Conservation (phyloP, 1,140 invertebrate species). For the Drosophila eugracilis region DNA sequence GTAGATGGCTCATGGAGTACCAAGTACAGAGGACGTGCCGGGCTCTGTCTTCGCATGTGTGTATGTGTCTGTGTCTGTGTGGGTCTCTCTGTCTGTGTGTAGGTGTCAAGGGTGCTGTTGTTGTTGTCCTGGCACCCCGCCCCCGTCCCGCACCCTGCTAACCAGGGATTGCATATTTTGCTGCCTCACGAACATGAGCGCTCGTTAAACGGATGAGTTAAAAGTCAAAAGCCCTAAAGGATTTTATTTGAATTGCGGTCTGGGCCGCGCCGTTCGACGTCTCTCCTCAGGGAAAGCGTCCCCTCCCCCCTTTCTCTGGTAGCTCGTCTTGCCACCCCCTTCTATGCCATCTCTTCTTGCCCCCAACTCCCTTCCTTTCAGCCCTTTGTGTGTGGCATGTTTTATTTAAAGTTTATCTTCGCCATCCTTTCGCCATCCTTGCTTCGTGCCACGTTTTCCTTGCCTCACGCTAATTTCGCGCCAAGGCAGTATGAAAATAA, state of each 20-base stretch:
- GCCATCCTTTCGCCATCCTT: conserved; percentile 31
- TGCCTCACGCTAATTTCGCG: conserved; percentile 75
- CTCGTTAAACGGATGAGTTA: conserved; percentile 83
- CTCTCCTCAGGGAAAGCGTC: conserved; percentile 29
- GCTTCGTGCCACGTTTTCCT: conserved; percentile 1
- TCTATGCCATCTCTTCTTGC: neutral
- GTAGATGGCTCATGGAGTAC: neutral
- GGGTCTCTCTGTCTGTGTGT: conserved; percentile 45
- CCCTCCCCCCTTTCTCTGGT: too few species aligned
- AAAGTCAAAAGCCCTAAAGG: conserved; percentile 83
- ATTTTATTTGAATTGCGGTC: conserved; percentile 84
- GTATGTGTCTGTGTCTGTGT: conserved; percentile 27
- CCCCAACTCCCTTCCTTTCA: neutral
- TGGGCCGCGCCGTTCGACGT: conserved; percentile 68
- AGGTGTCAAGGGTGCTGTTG: conserved; percentile 81
- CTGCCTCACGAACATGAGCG: conserved; percentile 77
- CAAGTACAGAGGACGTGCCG: conserved; percentile 3
- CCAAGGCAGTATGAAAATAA: conserved; percentile 59
- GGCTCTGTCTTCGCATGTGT: conserved; percentile 14
- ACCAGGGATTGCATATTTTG: conserved; percentile 52
- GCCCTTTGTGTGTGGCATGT: conserved; percentile 66
- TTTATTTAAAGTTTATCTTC: conserved; percentile 83
- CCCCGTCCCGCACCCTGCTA: conserved; percentile 27
- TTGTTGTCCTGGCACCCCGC: conserved; percentile 70
- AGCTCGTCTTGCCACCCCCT: neutral